These are phyloP conservation scores for Oxytorus armatus DNA, from an alignment of 2,888 invertebrate species.

Conservation along the genomic window DNA sequence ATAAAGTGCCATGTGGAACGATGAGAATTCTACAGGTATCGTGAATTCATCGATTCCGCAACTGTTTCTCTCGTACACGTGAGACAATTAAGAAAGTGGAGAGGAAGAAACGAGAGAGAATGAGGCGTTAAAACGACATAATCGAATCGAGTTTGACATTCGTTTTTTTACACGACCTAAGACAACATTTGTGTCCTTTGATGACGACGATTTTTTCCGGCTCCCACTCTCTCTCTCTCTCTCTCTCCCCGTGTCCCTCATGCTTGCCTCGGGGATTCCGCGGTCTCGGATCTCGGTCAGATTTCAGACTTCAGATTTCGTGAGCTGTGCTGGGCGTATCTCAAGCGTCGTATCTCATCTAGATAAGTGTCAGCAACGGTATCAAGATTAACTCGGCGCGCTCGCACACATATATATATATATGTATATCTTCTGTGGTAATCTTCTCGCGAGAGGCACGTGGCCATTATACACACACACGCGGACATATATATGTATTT, in stretches of 20 bases:
- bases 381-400: slow-evolving; percentile 81
- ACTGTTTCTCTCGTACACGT: no score
- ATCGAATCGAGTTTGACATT: slow-evolving; percentile 56
- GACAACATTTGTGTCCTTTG: slow-evolving; percentile 75
- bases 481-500: slow-evolving; percentile 21
- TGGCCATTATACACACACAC: slow-evolving; percentile 63
- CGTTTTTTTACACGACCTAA: slow-evolving; percentile 75
- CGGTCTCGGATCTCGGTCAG: slow-evolving; percentile 77
- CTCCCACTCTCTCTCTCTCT: slow-evolving; percentile 1
- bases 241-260: neutral
- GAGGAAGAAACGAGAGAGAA: no score
- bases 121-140: slow-evolving; percentile 29
- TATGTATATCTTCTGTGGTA: slow-evolving; percentile 73
- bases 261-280: slow-evolving; percentile 62
- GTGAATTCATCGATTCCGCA: no score
- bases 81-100: slow-evolving; percentile 14
- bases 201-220: slow-evolving; percentile 17
- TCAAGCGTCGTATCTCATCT: slow-evolving; percentile 83
- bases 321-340: slow-evolving; percentile 77
- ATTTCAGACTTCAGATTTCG: slow-evolving; percentile 81
- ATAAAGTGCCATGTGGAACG: no score
- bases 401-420: slow-evolving; percentile 50
- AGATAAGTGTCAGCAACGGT: slow-evolving; percentile 78
- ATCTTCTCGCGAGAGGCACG: slow-evolving; percentile 77
- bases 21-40: no score